Evolutionary conservation across 2,888 invertebrate species (phyloP), one percentile per base, ranked within the genome.

Genomic region (Ypsolopha sequella): DNA sequence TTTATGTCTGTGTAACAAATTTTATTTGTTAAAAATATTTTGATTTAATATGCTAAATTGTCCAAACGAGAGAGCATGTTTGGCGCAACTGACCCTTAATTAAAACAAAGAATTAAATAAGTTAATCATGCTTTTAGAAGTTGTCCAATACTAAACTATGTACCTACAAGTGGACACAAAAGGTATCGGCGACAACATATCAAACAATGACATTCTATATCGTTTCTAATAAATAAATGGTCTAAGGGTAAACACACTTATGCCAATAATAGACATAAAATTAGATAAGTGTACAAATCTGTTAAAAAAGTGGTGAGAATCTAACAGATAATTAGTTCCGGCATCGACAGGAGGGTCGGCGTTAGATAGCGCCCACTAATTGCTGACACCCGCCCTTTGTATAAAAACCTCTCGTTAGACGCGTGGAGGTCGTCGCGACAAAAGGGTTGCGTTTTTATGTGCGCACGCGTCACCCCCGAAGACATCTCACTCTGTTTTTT

Each of bases 301-400:
- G 50, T 54, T 55, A 56, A 59, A 53, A 56, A 56, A 53, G 52
- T 56, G 64, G 69, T 70, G 72, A 58, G 73, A 72, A 70, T 65
- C 66, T 70, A 70, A 70, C 64, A 63, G 58, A 54, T 67, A 68
- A 72, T 73, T 74, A 61, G 73, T 76, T 70, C 69, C 70, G 66
- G 63, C 52, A 52, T 51, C 58, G 34, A 34, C 10, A 34, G 57
- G 70, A 36, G 47, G 70, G 68, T 60, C 63, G 64, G 70, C 72
- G 70, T 71, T 72, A 73, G 72, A 71, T 57, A 60, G 58, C 57
- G 60, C 59, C 51, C 55, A 63, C 54, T 69, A 70, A 69, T 68
- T 64, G 57, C 58, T 4, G 24, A 24, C 24, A 24, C 24, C 24
- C 24, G 24, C 4, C 36, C 57, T 50, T 13, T 51, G 55, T 24